Base-by-base conservation (phyloP, 2,888 invertebrate genomes). In the Scaptomyza reducta region DNA sequence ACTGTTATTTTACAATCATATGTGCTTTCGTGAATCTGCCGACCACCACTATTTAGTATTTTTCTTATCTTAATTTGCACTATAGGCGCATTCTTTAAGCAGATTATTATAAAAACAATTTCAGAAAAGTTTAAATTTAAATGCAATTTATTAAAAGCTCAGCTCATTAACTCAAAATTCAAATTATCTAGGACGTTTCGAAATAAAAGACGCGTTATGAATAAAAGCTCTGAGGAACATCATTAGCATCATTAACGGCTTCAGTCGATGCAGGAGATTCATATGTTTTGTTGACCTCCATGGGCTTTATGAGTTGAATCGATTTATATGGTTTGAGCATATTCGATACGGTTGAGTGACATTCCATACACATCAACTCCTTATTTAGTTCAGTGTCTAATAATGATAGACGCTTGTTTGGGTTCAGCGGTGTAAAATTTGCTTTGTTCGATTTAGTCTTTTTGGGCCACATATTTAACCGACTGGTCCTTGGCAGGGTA, bases 21-120 rank as follows among this genome's bases (percentile, higher is more conserved):
- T 7, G 5, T 7, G 27, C 5, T 16, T 18, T 11, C 18, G 5
- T 18, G 6, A 2, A 41, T 72, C 66, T 40, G 5, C 18, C 33
- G 9, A 44, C 56, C 51, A 27, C 50, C 70, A 38, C 55, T 53
- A 3, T 1, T 0, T 5, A 27, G 38, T 51, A 63, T 44, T 63
- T 62, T 45, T 3, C 1, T 9, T 35, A 31, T 50, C 49, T 22
- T 3, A 22, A 22, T 22, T 22, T 22, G 22, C 22, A 0, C 0
- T 3, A 22, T 22, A 22, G 22, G 22, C 22, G 22, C 22, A 0
- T 22, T 22, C 0, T 22, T 22, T 22, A 22, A 22, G 2, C 22
- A 22, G 1, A 22, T 22, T 22, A 22, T 22, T 22, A 5, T 22
- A 22, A 22, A 22, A 4, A 22, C 0, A 22, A 22, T 22, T 22